Percentiles rank a stretch among this genome's conserved stretches.
phyloP scores from a whole-genome alignment of 2,797 vertebrate genomes.

The Anguilla megastoma region DNA sequence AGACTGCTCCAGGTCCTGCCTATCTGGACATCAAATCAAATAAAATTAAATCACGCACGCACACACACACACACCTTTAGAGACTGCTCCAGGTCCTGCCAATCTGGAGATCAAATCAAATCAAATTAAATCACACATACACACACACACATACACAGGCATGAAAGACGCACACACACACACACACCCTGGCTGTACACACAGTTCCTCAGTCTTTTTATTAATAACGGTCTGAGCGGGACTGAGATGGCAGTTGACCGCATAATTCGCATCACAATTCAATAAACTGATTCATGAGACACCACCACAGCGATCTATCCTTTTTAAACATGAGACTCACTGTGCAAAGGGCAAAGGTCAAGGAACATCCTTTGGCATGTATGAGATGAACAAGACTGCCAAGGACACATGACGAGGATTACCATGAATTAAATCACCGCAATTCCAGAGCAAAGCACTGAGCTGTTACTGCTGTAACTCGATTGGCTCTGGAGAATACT shows the following conservation, averaged over 20 bases:
- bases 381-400: not conserved
- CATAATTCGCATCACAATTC: not conserved
- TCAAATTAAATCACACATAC: too few relatives aligned
- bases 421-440: not conserved
- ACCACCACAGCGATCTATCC: not conserved
- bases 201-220: too few relatives aligned
- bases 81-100: too few relatives aligned
- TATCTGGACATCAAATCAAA: too few relatives aligned
- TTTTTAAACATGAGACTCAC: not conserved
- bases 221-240: too few relatives aligned
- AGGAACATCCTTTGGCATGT: not conserved
- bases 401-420: not conserved
- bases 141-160: too few relatives aligned
- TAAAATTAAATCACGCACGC: too few relatives aligned
- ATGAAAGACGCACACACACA: too few relatives aligned
- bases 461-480: not conserved
- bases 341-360: not conserved
- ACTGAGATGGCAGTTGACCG: not conserved
- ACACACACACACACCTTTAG: too few relatives aligned
- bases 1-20: too few relatives aligned
- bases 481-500: not conserved
- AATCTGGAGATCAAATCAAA: too few relatives aligned
- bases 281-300: not conserved
- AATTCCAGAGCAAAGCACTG: not conserved
- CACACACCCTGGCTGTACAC: too few relatives aligned